phyloP scores from a whole-genome alignment of 2,113 vertebrate species.

The Pontoporia blainvillei region DNA sequence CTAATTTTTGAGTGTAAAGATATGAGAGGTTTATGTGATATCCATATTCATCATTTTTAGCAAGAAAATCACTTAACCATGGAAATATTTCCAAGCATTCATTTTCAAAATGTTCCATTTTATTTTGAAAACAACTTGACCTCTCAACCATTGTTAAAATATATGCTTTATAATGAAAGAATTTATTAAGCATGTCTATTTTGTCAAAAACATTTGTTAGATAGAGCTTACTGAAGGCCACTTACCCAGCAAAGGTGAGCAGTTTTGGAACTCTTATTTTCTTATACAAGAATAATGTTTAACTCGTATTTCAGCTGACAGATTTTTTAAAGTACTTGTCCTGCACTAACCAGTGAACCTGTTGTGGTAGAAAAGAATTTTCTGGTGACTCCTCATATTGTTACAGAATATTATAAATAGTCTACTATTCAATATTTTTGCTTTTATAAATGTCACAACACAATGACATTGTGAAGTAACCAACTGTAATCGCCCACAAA shows the following conservation, averaged over 20 bases:
- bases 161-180: neutral
- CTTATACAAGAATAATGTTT: neutral
- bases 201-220: neutral
- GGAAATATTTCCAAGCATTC: neutral
- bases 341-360: neutral
- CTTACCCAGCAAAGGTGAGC: neutral
- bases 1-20: neutral
- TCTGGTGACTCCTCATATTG: neutral
- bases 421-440: neutral
- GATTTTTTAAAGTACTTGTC: neutral
- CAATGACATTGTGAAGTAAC: neutral
- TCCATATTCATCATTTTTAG: neutral
- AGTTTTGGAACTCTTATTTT: neutral
- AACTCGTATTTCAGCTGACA: neutral
- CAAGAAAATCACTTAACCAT: neutral
- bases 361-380: neutral
- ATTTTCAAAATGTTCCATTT: neutral
- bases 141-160: neutral
- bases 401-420: neutral
- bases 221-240: neutral
- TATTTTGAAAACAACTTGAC: neutral
- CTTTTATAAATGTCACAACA: neutral
- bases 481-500: neutral
- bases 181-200: neutral
- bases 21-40: neutral